phyloP scores from a whole-genome alignment of 1,140 invertebrate genomes.

The Calliphora vicina region DNA sequence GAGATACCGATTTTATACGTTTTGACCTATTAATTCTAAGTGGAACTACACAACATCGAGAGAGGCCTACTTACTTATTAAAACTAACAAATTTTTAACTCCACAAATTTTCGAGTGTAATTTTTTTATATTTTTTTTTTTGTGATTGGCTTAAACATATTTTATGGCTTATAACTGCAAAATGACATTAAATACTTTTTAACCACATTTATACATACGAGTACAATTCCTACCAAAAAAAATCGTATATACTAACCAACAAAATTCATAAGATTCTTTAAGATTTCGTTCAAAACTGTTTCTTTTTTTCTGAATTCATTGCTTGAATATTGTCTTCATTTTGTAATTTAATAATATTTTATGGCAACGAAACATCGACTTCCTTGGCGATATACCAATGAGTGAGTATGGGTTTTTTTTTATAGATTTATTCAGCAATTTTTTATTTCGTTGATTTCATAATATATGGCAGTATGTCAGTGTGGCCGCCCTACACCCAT shows the following conservation, averaged over 20 bases:
- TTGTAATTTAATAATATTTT: constrained; percentile 62
- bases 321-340: constrained; percentile 55
- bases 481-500: constrained; percentile 60
- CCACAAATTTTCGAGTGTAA: not conserved
- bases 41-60: too few species aligned
- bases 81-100: too few species aligned
- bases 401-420: not conserved
- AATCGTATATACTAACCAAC: not conserved
- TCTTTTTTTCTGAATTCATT: not conserved
- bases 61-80: too few species aligned
- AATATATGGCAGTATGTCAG: constrained; percentile 62
- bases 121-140: not conserved
- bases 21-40: too few species aligned
- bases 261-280: not conserved
- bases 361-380: constrained; percentile 42
- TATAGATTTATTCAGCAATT: too few species aligned
- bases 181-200: constrained; percentile 61
- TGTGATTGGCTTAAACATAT: constrained; percentile 42
- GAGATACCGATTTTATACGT: too few species aligned
- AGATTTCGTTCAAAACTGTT: not conserved
- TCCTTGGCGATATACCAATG: constrained; percentile 42
- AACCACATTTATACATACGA: constrained; percentile 39
- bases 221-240: not conserved
- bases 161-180: constrained; percentile 59
- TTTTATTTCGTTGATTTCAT: constrained; percentile 59